Percentiles rank a stretch among this genome's conserved stretches.
Evolutionary conservation across 2,113 vertebrate genomes (phyloP).

Genomic region (Pagrus major): DNA sequence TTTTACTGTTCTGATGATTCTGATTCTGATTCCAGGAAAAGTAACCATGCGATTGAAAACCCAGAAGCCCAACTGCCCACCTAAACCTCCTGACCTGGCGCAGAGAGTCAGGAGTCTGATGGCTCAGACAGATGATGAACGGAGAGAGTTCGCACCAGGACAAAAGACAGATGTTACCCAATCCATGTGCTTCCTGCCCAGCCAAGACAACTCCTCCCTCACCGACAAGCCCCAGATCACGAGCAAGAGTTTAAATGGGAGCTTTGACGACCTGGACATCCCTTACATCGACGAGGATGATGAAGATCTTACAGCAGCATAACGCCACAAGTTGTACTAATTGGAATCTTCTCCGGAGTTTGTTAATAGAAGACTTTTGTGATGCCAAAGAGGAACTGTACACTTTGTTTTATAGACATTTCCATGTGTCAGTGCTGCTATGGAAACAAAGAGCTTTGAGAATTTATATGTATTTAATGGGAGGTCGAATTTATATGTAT

Average conservation of each 20-base stretch:
- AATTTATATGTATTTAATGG: constrained; percentile 47
- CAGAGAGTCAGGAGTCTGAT: constrained; percentile 51
- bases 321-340: constrained; percentile 5
- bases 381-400: constrained; percentile 30
- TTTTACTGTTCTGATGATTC: constrained; percentile 24
- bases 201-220: constrained; percentile 23
- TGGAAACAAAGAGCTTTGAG: constrained; percentile 34
- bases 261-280: constrained; percentile 87
- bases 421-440: constrained; percentile 60
- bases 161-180: constrained; percentile 80
- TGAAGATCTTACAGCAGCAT: constrained; percentile 41
- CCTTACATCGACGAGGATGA: constrained; percentile 85
- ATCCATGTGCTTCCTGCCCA: constrained; percentile 77
- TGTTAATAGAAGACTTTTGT: constrained; percentile 25
- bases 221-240: constrained; percentile 25
- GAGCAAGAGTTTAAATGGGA: constrained; percentile 61
- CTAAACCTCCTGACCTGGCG: constrained; percentile 52
- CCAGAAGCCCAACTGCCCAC: constrained; percentile 34
- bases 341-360: constrained; percentile 18
- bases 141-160: constrained; percentile 72
- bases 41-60: constrained; percentile 21
- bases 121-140: constrained; percentile 7
- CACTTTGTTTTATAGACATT: constrained; percentile 62
- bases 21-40: constrained; percentile 57
- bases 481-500: no score